These are phyloP conservation scores for Pseudolycoriella hygida DNA, from an alignment of 2,888 invertebrate genomes.

Conservation along the genomic window DNA sequence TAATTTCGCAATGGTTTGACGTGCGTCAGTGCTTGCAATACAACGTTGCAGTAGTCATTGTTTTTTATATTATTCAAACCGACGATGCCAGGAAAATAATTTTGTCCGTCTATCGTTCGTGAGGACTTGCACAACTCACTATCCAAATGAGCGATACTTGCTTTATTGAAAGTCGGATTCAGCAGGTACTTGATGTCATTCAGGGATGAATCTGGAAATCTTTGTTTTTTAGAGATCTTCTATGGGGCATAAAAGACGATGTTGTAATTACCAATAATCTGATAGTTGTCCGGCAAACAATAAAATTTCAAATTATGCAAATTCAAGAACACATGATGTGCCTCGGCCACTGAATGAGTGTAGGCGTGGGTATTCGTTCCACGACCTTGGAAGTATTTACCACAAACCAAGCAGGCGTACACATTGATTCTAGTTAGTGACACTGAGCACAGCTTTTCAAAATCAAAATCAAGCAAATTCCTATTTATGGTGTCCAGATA, in stretches of 20 bases:
- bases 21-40: constrained; percentile 87
- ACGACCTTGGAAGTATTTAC: constrained; percentile 95
- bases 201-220: constrained; percentile 65
- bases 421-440: constrained; percentile 97
- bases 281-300: constrained; percentile 98
- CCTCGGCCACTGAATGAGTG: constrained; percentile 94
- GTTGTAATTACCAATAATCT: constrained; percentile 67
- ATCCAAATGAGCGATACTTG: constrained; percentile 71
- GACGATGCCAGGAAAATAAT: constrained; percentile 95
- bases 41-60: constrained; percentile 98
- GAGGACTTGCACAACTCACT: constrained; percentile 54
- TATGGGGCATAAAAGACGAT: background rate
- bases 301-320: constrained; percentile 93
- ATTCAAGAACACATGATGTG: constrained; percentile 96
- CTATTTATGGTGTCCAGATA: constrained; percentile 97
- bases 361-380: constrained; percentile 98
- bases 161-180: constrained; percentile 83
- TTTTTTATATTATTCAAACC: constrained; percentile 98
- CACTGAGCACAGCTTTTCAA: constrained; percentile 97
- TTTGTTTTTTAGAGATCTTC: background rate
- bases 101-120: constrained; percentile 87
- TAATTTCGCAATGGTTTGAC: constrained; percentile 89
- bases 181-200: constrained; percentile 98
- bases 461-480: constrained; percentile 94
- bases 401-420: constrained; percentile 97